These are phyloP conservation scores for Pelochelys cantorii DNA, from an alignment of 2,797 vertebrate genomes.

Conservation along the genomic window DNA sequence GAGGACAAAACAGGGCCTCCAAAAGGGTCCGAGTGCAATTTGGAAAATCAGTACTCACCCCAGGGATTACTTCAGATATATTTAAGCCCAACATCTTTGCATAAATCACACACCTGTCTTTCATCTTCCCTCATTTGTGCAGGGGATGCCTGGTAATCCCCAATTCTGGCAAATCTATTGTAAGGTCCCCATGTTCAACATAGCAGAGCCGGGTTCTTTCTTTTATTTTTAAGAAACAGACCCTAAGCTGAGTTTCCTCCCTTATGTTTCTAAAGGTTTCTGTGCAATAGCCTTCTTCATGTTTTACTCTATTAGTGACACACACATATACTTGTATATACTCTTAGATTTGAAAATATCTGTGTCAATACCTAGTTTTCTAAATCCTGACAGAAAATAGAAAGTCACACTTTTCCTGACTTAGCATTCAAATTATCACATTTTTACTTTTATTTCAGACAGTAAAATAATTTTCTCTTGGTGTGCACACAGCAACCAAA, in stretches of 20 bases:
- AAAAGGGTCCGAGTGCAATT: neutral
- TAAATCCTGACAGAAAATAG: slow-evolving; percentile 15
- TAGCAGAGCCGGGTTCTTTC: neutral
- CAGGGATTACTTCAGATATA: neutral
- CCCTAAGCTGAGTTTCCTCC: neutral
- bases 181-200: neutral
- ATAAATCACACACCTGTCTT: neutral
- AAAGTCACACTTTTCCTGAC: slow-evolving; percentile 53
- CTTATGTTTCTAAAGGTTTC: no score
- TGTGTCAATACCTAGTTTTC: slow-evolving; percentile 47
- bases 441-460: slow-evolving; percentile 28
- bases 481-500: slow-evolving; percentile 6
- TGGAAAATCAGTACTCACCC: neutral
- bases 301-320: neutral
- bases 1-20: neutral
- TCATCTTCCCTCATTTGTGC: neutral
- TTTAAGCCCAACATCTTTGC: neutral
- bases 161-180: neutral
- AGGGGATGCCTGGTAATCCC: neutral
- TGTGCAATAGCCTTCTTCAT: neutral
- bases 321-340: neutral
- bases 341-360: no score
- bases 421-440: slow-evolving; percentile 54
- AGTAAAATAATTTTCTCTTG: slow-evolving; percentile 18
- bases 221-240: neutral